These are phyloP conservation scores for Balaenoptera acutorostrata DNA, from an alignment of 2,113 vertebrate species.

Conservation along the genomic window DNA sequence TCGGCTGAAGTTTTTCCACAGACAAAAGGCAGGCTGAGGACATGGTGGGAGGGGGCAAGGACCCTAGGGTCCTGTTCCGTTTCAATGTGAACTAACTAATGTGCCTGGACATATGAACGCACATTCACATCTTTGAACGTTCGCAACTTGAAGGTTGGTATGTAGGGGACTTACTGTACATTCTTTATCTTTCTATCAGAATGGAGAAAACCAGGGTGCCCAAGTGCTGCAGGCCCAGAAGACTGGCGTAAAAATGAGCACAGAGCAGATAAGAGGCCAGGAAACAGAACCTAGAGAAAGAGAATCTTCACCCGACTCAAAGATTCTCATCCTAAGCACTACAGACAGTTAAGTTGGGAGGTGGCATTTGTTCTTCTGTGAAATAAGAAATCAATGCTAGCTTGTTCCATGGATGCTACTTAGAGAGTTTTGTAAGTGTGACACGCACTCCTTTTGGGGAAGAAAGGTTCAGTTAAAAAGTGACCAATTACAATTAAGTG, in stretches of 20 bases:
- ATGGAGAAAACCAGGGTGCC: no score
- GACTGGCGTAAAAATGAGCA: background rate
- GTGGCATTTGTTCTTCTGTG: background rate
- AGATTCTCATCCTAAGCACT: accelerated
- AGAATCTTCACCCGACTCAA: accelerated
- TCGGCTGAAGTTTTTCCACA: no score
- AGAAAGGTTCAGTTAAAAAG: background rate
- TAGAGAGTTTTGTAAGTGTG: background rate
- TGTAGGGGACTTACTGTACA: no score
- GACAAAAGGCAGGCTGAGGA: no score
- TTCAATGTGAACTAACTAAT: no score
- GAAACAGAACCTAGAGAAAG: background rate
- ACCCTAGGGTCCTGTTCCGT: no score
- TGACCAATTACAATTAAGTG: background rate
- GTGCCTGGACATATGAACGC: no score
- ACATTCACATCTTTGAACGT: no score
- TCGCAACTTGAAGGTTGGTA: no score
- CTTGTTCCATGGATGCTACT: background rate
- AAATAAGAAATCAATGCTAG: background rate
- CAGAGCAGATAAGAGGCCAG: no score
- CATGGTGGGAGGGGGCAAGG: no score
- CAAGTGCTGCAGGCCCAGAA: background rate
- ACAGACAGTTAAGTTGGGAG: background rate
- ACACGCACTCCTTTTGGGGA: background rate
- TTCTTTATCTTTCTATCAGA: no score